Conservation (phyloP, 1,140 invertebrate species). For the Atta colombica region DNA sequence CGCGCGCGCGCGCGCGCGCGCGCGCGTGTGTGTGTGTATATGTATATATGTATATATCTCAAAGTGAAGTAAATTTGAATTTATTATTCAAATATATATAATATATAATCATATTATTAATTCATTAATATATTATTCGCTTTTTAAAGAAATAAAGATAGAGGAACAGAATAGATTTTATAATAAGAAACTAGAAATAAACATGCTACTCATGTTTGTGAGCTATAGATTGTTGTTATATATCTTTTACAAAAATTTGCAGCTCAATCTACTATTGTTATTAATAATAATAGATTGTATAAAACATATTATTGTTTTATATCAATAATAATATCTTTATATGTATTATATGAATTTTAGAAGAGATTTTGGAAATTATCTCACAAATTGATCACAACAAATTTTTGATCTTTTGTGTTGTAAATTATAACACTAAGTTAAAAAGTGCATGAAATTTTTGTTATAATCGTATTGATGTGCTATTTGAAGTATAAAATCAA, state of each 20-base stretch:
- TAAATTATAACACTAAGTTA: conserved; percentile 51
- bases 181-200: conserved; percentile 49
- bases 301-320: not conserved
- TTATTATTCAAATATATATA: not conserved
- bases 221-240: conserved; percentile 33
- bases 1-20: fast-evolving
- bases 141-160: conserved; percentile 62
- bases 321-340: conserved; percentile 20
- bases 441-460: conserved; percentile 51
- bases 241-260: not conserved
- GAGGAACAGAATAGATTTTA: conserved; percentile 22
- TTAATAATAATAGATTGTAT: not conserved
- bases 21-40: fast-evolving
- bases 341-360: not conserved
- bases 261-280: not conserved
- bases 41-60: no score
- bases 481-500: conserved; percentile 6
- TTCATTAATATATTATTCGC: conserved; percentile 47
- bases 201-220: conserved; percentile 54
- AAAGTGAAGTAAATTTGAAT: not conserved
- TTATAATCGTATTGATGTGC: conserved; percentile 42
- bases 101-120: no score
- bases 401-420: conserved; percentile 43
- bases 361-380: not conserved
- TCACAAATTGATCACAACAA: conserved; percentile 22